Evolutionary conservation across 2,797 vertebrate genomes (phyloP), one percentile per base, ranked within the genome.

Genomic region (Sebastes itinus): DNA sequence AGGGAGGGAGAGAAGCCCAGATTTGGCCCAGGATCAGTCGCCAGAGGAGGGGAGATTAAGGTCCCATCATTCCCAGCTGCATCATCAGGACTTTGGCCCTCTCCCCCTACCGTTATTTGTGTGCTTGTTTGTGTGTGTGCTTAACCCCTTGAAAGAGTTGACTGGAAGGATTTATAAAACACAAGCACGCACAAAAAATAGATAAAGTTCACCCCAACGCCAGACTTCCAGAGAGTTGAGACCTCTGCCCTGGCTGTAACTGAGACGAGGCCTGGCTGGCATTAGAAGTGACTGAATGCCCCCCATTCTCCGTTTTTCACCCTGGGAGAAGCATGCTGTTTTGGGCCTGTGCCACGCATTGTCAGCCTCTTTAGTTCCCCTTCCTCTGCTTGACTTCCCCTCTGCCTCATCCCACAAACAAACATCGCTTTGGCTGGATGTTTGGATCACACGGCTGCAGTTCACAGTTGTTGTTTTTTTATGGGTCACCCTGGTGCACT

Each of bases 21-120:
- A 91, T 93, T 94, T 94, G 93, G 92, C 92, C 70, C 30, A 38
- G 83, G 91, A 94, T 93, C 93, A 94, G 88, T 93, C 87, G 22
- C 71, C 49, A 67, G 86, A 78, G 87, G 85, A 72, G 74, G 66
- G 82, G 76, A 92, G 91, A 93, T 95, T 89, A 94, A 90, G 88
- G 77, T 85, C 77, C 86, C 77, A 86, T 91, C 88, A 93, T 92
- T 91, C 85, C 85, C 82, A 87, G 90, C 88, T 92, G 90, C 89
- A 90, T 87, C 89, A 92, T 92, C 91, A 92, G 83, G 87, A 81
- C 80, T 90, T 85, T 87, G 83, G 72, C 67, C 42, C 80, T 84
- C 83, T 56, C 35, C 58, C 60, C 74, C 66, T 77, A 16, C 77
- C 56, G 65, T 76, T 83, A 80, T 86, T 65, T 77, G 49, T 72